Percentiles rank a stretch among this genome's conserved stretches.
phyloP scores from a whole-genome alignment of 2,797 vertebrate genomes.

The Onychomys leucogaster region DNA sequence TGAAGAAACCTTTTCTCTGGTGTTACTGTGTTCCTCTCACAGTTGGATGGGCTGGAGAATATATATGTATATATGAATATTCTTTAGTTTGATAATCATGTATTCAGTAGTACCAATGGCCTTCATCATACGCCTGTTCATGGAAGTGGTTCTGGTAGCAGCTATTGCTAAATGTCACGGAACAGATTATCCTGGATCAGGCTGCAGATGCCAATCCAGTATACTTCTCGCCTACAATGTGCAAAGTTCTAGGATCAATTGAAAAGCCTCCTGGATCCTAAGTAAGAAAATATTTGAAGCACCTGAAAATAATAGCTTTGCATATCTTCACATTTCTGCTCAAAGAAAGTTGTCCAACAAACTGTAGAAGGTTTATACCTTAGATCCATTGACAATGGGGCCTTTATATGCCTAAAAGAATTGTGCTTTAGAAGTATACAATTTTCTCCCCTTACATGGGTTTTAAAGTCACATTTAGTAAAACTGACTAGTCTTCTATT shows the following conservation, averaged over 20 bases:
- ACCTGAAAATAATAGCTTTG: slow-evolving; percentile 12
- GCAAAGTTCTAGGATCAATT: not conserved
- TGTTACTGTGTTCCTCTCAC: slow-evolving; percentile 7
- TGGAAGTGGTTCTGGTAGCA: not conserved
- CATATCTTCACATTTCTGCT: slow-evolving; percentile 1
- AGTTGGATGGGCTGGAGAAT: not conserved
- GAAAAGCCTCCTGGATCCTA: not conserved
- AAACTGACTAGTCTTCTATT: slow-evolving; percentile 43
- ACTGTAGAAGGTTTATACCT: not conserved
- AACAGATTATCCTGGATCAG: not conserved
- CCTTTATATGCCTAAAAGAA: slow-evolving; percentile 11
- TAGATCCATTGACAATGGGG: not conserved
- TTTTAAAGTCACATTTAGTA: not conserved
- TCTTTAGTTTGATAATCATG: not conserved
- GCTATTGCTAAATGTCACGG: not conserved
- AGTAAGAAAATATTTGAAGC: slow-evolving; percentile 23
- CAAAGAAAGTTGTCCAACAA: slow-evolving; percentile 41
- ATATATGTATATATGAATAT: too few species aligned
- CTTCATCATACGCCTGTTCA: not conserved
- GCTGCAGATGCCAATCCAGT: not conserved
- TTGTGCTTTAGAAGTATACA: not conserved
- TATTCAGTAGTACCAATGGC: not conserved
- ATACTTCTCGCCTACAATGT: not conserved
- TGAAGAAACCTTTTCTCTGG: not conserved
- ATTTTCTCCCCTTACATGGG: too few species aligned